Base-by-base conservation (phyloP, 2,888 invertebrate genomes). In the Hypomecis punctinalis region DNA sequence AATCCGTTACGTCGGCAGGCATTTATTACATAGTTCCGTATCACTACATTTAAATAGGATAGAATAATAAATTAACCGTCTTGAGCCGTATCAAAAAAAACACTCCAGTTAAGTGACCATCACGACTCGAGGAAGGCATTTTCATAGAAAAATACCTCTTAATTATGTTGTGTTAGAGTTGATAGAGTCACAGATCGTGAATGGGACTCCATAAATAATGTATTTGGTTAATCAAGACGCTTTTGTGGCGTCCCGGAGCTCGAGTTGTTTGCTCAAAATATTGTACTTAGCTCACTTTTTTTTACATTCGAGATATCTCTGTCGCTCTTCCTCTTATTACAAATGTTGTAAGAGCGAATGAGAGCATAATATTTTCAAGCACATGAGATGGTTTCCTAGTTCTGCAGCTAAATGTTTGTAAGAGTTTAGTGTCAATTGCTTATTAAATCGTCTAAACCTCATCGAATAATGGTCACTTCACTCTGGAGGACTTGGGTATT, bases 221-320 rank as follows among this genome's bases (percentile, higher is more conserved):
- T 51, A 56, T 90, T 88, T 85, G 88, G 74, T 76, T 86, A 84
- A 84, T 89, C 85, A 88, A 57, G 77, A 67, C 67, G 70, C 67
- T 72, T 77, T 82, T 81, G 84, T 81, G 78, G 73, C 70, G 67
- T 73, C 63, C 63, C 63, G 33, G n/a, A 39, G 23, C 36, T 43
- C 57, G 66, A 58, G 61, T 40, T 76, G 75, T 78, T 78, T 81
- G 73, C 75, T 68, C 76, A 67, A 67, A 63, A 45, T 60, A 67
- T 66, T 64, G 67, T 66, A 76, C 67, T 23, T 23, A 23, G 23
- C 23, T 23, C 23, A 23, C 23, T 23, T 23, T 23, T 23, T 23
- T 23, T 23, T 23, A 23, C 23, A 23, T 2, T 23, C 23, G 23
- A 23, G 23, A 23, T 23, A 3, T 23, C 23, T 23, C 23, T 23